Evolutionary conservation across 92 coral and sea anemone species (phyloP).

Genomic region (Paramuricea clavata): DNA sequence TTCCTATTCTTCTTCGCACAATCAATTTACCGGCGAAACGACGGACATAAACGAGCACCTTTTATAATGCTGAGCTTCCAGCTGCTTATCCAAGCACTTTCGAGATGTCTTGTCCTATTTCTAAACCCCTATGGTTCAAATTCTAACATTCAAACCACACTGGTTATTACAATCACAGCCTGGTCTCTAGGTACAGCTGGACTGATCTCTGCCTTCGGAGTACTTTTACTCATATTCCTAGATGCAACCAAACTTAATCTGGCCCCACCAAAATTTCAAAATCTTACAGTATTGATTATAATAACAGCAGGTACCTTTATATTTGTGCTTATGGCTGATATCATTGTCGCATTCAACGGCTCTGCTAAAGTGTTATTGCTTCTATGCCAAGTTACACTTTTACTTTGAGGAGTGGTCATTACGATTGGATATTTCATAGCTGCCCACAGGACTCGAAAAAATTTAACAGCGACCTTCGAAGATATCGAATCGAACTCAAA

Average conservation of each 20-base stretch:
- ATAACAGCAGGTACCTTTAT: slow-evolving; percentile 54
- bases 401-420: slow-evolving; percentile 72
- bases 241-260: slow-evolving; percentile 73
- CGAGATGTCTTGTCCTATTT: slow-evolving; percentile 24
- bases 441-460: slow-evolving; percentile 70
- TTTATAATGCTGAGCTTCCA: slow-evolving; percentile 40
- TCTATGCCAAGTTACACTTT: slow-evolving; percentile 51
- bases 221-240: slow-evolving; percentile 70
- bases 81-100: slow-evolving; percentile 4
- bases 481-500: background rate
- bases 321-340: slow-evolving; percentile 49
- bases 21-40: slow-evolving; percentile 11
- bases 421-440: slow-evolving; percentile 73
- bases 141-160: background rate
- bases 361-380: slow-evolving; percentile 60
- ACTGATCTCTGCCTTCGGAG: slow-evolving; percentile 73
- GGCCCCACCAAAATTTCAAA: slow-evolving; percentile 75
- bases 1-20: slow-evolving; percentile 28
- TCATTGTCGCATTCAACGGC: slow-evolving; percentile 49
- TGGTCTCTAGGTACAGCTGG: slow-evolving; percentile 56
- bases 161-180: background rate
- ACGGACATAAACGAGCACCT: slow-evolving; percentile 5
- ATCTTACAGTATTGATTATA: slow-evolving; percentile 56
- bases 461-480: slow-evolving; percentile 75
- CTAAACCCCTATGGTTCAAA: slow-evolving; percentile 35